Evolutionary conservation across 2,888 invertebrate genomes (phyloP), one percentile per base, ranked within the genome.

Genomic region (Stenolophus ochropezus): DNA sequence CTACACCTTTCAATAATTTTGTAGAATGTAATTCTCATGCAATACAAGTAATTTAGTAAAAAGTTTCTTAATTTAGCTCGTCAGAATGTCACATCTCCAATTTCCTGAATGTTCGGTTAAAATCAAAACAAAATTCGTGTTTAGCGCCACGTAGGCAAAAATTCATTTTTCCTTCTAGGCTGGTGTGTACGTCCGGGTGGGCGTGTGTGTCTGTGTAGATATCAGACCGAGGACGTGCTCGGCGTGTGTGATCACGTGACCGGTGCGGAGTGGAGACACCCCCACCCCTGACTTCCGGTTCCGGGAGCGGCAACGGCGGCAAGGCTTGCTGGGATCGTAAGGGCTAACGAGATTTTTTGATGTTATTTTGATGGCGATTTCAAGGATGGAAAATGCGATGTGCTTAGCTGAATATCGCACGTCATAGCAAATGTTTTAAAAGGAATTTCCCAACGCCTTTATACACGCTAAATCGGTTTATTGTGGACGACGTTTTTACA

Each of bases 311-410:
- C 56, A 23, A n/a, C n/a, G n/a, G n/a, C n/a, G n/a, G n/a, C n/a
- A n/a, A n/a, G n/a, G n/a, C n/a, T n/a, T n/a, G n/a, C n/a, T n/a
- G n/a, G n/a, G 61, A 61, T 61, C 61, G 61, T 61, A 61, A 61
- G 21, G 61, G n/a, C 21, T 61, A 61, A 61, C 61, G 61, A 61
- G 61, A 61, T 61, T 61, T 56, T 61, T 61, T 61, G 61, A 61
- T 61, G 61, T 25, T 61, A 61, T 61, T 61, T 61, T 61, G 61
- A 61, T 61, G 61, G 61, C 61, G 61, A 61, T 61, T 56, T 21
- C 56, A 56, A 56, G 56, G 56, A 6, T 21, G 18, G 56, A 21
- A 18, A 56, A 56, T 56, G 56, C 6, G 20, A 14, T 53, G 18
- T 53, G 51, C 51, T 53, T 53, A 53, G 51, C 1, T 2, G 51